Evolutionary conservation across 2,113 vertebrate genomes (phyloP).

Genomic region (Gallinago paraguaiae): DNA sequence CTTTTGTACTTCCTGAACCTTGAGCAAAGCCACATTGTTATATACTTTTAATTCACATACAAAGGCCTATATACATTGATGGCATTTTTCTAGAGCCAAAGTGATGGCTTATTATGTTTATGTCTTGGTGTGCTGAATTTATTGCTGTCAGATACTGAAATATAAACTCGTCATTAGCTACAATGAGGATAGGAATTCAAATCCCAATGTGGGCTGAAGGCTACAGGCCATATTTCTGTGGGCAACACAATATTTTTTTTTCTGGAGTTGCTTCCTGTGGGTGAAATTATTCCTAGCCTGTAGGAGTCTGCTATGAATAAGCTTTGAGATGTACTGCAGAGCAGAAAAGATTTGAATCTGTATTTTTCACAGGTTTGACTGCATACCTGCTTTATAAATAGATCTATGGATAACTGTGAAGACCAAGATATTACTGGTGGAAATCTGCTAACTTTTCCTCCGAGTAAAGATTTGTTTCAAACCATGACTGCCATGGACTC

Average conservation of each 20-base stretch:
- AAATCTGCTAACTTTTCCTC: background rate
- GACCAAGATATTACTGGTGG: background rate
- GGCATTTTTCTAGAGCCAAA: background rate
- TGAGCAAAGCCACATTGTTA: background rate
- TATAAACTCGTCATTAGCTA: conserved; percentile 21
- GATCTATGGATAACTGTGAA: background rate
- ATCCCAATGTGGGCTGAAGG: background rate
- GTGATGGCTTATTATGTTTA: background rate
- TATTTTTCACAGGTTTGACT: background rate
- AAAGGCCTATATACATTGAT: background rate
- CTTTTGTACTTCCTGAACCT: background rate
- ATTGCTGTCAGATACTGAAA: conserved; percentile 34
- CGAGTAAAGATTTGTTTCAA: background rate
- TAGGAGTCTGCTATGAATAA: background rate
- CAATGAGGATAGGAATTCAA: conserved; percentile 5
- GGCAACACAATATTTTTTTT: background rate
- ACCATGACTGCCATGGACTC: background rate
- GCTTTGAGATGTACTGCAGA: background rate
- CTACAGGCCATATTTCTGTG: background rate
- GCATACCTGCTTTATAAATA: background rate
- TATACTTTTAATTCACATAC: background rate
- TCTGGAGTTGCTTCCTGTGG: background rate
- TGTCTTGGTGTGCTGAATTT: background rate
- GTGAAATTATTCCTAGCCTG: background rate
- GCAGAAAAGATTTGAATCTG: background rate